Base-by-base conservation (phyloP, 2,888 invertebrate genomes). In the Phengaris alcon region DNA sequence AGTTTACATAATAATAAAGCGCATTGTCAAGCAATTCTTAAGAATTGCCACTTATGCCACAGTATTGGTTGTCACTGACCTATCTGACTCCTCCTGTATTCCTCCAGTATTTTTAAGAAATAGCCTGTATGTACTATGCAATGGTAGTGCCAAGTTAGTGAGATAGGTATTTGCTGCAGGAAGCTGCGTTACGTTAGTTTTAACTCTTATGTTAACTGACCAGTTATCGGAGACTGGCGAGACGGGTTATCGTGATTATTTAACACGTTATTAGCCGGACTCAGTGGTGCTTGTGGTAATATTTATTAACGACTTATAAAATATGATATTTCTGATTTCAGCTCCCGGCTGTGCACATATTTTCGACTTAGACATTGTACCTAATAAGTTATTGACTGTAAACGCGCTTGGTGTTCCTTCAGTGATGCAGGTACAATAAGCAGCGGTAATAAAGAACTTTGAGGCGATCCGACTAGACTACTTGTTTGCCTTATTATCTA, bases 141-240 rank as follows among this genome's bases (percentile, higher is more conserved):
- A 15, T 59, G 15, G 6, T 48, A 48, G 59, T 59, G 15, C 8
- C 8, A 0, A 9, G 59, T 59, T 22, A 59, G 59, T 10, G 10
- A 22, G 59, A 22, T 22, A 15, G 15, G 15, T 44, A 64, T 64
- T 64, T 6, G 35, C 64, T 64, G 35, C 64, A 64, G 64, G 64
- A 64, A 64, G 64, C 59, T 64, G 59, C 64, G 64, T 44, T 35
- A 64, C 64, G 64, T 44, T 64, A 44, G 35, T 44, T 64, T n/a
- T 55, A 55, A 55, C 55, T 64, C 12, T 35, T 35, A 64, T 35
- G 64, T 64, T 64, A 64, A 64, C 64, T 35, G 64, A 64, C 64
- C 64, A 64, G 64, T 64, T 44, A 64, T 64, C 64, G 12, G 52
- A 6, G 64, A 64, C 35, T 64, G 64, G 35, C 9, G 35, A 10